Evolutionary conservation across 92 coral and sea anemone genomes (phyloP).

Genomic region (Meandrina meandrites): DNA sequence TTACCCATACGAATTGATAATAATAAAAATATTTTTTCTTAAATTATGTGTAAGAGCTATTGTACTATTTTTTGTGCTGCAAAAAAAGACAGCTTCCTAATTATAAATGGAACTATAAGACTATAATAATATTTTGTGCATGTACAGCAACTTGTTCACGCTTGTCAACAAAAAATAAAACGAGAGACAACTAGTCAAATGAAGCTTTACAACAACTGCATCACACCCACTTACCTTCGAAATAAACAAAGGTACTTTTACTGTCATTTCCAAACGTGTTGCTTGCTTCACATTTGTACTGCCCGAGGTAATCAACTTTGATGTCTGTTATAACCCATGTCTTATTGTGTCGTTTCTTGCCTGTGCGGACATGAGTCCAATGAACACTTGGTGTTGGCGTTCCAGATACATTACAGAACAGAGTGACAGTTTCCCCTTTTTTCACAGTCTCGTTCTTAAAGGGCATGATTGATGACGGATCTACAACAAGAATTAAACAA

Average conservation of each 20-base stretch:
- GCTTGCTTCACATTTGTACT: conserved; percentile 21
- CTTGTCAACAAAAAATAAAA: too few species aligned
- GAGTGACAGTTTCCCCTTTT: background rate
- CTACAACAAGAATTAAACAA: background rate
- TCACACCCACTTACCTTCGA: background rate
- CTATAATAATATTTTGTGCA: too few species aligned
- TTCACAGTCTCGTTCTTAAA: background rate
- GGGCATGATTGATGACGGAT: background rate
- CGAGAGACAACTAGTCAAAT: too few species aligned
- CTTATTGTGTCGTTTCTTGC: background rate
- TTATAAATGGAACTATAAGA: too few species aligned
- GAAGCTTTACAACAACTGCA: background rate
- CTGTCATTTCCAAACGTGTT: background rate
- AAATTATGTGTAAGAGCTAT: too few species aligned
- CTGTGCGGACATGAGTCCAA: conserved; percentile 11
- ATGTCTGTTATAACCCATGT: background rate
- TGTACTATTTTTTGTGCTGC: too few species aligned
- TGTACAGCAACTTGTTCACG: too few species aligned
- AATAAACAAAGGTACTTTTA: background rate
- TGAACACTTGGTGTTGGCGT: background rate
- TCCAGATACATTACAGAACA: conserved; percentile 29
- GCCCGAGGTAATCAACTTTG: background rate
- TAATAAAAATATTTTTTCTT: too few species aligned
- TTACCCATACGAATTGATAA: too few species aligned
- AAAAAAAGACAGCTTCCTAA: too few species aligned